These are phyloP conservation scores for Ardeotis arabs DNA, from an alignment of 2,113 vertebrate species.

Conservation along the genomic window DNA sequence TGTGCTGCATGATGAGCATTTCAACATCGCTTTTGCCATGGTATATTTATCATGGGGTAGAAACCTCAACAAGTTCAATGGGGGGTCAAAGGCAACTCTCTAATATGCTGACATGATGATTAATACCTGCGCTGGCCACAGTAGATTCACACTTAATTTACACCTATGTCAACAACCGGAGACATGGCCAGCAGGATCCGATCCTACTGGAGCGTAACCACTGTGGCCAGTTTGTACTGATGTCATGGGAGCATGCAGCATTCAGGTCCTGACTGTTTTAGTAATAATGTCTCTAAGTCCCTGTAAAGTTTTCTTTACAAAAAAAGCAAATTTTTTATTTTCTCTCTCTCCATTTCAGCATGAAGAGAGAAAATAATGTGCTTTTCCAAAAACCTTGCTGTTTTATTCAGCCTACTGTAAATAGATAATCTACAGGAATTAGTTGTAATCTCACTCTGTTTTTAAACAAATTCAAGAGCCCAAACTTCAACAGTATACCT, in stretches of 20 bases:
- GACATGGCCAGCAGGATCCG: background rate
- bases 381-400: background rate
- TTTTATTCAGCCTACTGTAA: background rate
- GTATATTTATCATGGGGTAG: background rate
- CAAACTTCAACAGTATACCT: background rate
- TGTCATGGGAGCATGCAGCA: background rate
- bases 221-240: background rate
- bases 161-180: background rate
- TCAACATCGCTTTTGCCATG: background rate
- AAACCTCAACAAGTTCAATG: background rate
- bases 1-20: rapidly evolving
- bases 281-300: background rate
- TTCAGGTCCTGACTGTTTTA: background rate
- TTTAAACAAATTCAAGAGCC: background rate
- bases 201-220: background rate
- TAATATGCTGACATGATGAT: background rate
- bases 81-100: background rate
- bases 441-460: background rate
- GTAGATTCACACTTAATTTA: background rate
- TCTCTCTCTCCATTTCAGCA: background rate
- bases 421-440: background rate
- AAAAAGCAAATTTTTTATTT: no score
- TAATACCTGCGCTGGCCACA: background rate
- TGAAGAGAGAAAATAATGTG: background rate
- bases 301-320: background rate